Conservation (phyloP, 1,140 invertebrate species). For the Euwallacea similis region DNA sequence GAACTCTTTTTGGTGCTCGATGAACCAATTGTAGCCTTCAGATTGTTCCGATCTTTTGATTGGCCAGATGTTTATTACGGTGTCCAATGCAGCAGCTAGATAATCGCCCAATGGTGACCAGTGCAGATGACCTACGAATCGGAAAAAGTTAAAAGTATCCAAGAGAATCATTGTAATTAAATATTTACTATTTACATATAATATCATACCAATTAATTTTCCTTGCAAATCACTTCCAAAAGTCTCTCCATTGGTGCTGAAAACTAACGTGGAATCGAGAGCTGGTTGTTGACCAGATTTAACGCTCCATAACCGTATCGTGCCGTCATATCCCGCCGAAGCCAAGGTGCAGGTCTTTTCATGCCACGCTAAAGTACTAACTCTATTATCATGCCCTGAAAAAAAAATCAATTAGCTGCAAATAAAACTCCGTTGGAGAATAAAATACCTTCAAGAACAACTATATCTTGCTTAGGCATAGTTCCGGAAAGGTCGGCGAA, state of each 20-base stretch:
- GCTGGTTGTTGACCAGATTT: slow-evolving; percentile 50
- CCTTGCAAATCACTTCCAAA: slow-evolving; percentile 60
- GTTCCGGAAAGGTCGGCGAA: slow-evolving; percentile 57
- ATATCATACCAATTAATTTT: slow-evolving; percentile 53
- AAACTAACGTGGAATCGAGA: slow-evolving; percentile 63
- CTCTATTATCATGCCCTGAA: slow-evolving; percentile 57
- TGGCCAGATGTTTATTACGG: slow-evolving; percentile 63
- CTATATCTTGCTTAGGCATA: slow-evolving; percentile 53
- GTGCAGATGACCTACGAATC: slow-evolving; percentile 50
- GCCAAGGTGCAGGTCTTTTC: slow-evolving; percentile 56
- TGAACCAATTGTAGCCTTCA: slow-evolving; percentile 48
- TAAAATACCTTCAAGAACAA: slow-evolving; percentile 55
- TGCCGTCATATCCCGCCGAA: slow-evolving; percentile 67
- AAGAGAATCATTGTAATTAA: not conserved
- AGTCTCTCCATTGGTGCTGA: slow-evolving; percentile 58
- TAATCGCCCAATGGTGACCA: slow-evolving; percentile 61
- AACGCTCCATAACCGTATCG: slow-evolving; percentile 64
- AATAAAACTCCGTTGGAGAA: not conserved
- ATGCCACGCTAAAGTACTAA: slow-evolving; percentile 55
- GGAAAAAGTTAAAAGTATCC: not conserved
- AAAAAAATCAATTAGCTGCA: slow-evolving; percentile 8
- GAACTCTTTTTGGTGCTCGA: slow-evolving; percentile 55
- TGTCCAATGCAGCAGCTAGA: slow-evolving; percentile 62
- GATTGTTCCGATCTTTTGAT: slow-evolving; percentile 36
- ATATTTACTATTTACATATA: not conserved